phyloP scores from a whole-genome alignment of 2,797 vertebrate genomes.

The Pipistrellus pipistrellus region DNA sequence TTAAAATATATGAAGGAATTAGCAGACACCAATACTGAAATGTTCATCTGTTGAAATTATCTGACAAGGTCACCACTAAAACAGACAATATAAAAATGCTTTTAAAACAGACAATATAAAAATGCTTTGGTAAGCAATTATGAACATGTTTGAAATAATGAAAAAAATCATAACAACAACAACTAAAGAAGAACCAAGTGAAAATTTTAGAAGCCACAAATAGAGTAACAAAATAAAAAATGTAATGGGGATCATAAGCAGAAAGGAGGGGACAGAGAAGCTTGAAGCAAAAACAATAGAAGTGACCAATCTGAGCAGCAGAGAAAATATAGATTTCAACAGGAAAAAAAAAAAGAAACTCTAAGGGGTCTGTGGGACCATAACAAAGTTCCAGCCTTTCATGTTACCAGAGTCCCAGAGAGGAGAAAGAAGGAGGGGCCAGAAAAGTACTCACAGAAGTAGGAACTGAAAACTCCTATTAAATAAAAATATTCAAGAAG shows the following conservation, averaged over 20 bases:
- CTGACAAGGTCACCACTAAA: not conserved
- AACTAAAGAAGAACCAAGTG: not conserved
- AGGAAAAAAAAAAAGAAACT: not conserved
- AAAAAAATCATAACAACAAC: not conserved
- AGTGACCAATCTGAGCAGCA: not conserved
- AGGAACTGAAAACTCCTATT: not conserved
- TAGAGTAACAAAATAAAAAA: not conserved
- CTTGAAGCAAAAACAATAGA: not conserved
- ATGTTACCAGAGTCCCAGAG: not conserved
- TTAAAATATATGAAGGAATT: not conserved
- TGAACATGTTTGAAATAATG: not conserved
- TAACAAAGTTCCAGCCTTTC: not conserved
- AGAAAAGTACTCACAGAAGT: not conserved
- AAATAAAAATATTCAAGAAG: not conserved
- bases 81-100: not conserved
- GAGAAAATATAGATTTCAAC: not conserved
- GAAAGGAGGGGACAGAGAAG: not conserved
- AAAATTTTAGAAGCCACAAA: constrained; percentile 32
- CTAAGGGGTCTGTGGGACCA: not conserved
- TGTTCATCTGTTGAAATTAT: not conserved
- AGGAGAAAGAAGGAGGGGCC: not conserved
- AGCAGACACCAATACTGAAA: not conserved
- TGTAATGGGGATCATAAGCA: not conserved
- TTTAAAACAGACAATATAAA: constrained; percentile 10
- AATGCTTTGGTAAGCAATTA: not conserved